Evolutionary conservation across 2,113 vertebrate species (phyloP).

Genomic region (Acrocephalus arundinaceus): DNA sequence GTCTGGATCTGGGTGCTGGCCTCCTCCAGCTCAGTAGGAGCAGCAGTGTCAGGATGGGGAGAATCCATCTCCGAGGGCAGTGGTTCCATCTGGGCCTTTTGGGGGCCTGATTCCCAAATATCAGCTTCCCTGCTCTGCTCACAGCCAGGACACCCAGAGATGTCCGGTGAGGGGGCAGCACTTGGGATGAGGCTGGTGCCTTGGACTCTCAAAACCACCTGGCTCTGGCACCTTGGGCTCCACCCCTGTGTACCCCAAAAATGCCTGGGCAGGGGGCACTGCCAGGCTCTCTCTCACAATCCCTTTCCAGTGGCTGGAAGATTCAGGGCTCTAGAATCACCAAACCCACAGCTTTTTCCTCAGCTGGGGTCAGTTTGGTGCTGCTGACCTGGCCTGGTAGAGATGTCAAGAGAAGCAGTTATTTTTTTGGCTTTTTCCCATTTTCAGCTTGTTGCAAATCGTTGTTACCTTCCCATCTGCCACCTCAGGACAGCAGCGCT

Average conservation of each 20-base stretch:
- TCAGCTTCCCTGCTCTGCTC: neutral
- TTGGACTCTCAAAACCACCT: neutral
- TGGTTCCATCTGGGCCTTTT: neutral
- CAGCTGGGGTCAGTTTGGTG: accelerated
- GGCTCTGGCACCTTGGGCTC: conserved; percentile 44
- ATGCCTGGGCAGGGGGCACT: neutral
- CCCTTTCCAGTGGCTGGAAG: conserved; percentile 47
- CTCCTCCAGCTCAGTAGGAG: neutral
- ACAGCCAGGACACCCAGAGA: neutral
- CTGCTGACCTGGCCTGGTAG: neutral
- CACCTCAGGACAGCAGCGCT: neutral
- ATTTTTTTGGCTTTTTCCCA: neutral
- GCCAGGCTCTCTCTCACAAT: neutral
- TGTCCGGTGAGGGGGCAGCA: neutral
- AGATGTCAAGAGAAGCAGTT: neutral
- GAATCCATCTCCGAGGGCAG: neutral
- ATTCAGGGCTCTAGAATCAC: conserved; percentile 39
- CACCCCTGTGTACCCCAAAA: conserved; percentile 39
- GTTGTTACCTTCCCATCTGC: neutral
- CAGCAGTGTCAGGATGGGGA: accelerated
- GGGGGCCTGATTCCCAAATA: neutral
- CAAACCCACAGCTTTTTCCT: neutral
- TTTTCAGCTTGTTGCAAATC: neutral
- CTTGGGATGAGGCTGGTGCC: neutral
- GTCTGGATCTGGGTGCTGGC: neutral